Evolutionary conservation across 37 sponge, comb jelly and placozoan genomes (phyloP), one percentile per base, ranked within the genome.

Genomic region (Petrosia ficiformis): DNA sequence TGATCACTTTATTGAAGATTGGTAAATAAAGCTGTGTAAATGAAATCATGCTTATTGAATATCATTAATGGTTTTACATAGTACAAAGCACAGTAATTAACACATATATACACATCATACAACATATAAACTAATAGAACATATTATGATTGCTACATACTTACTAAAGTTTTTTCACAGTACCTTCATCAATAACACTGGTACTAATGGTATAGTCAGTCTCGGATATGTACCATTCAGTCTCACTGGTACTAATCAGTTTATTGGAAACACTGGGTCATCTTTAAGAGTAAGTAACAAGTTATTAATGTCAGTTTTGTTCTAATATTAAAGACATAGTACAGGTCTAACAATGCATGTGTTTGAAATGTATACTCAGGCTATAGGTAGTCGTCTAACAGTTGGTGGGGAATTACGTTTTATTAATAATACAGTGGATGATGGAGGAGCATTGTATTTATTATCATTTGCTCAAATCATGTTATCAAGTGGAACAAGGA

Each of bases 121-220:
- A n/a, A n/a, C n/a, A n/a, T n/a, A n/a, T n/a, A n/a, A n/a, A n/a
- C n/a, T n/a, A n/a, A n/a, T n/a, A n/a, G n/a, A n/a, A n/a, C n/a
- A n/a, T n/a, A n/a, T n/a, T n/a, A n/a, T n/a, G n/a, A n/a, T n/a
- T n/a, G n/a, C n/a, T n/a, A n/a, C n/a, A n/a, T n/a, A n/a, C n/a
- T n/a, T n/a, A n/a, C n/a, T n/a, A n/a, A n/a, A n/a, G n/a, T n/a
- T n/a, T n/a, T n/a, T 48, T 14, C 33, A 2, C 39, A 84, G 84
- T 77, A 25, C 44, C 11, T 84, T 84, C 61, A 16, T 63, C 22
- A 37, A 48, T 22, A 84, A 84, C 42, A 29, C 40, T 41, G 70
- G 84, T 4, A 68, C 61, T 1, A 76, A 83, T 83, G 84, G 84
- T 3, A 83, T 83, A 42, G 41, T 83, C 5, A 70, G 33, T 59